Conservation (phyloP, 1,140 invertebrate genomes). For the Bombus difficillimus region DNA sequence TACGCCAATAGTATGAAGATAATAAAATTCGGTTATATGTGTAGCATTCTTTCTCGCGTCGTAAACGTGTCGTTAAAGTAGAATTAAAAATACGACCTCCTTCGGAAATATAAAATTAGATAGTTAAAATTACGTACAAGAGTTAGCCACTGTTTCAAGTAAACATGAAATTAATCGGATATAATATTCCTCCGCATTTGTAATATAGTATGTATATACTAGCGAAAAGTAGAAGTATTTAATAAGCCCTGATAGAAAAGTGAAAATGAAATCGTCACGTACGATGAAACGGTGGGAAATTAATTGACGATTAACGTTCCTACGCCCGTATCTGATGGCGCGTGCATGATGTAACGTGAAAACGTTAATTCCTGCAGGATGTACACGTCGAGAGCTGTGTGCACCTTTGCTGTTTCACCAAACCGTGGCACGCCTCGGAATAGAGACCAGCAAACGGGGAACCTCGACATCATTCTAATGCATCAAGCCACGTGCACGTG, state of each 20-base stretch:
- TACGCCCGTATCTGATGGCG: conserved; percentile 44
- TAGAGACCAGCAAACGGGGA: conserved; percentile 27
- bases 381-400: conserved; percentile 40
- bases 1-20: neutral
- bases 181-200: neutral
- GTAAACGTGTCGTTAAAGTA: no score
- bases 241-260: neutral
- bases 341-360: conserved; percentile 54
- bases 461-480: conserved; percentile 59
- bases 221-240: neutral
- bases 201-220: neutral
- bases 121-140: neutral
- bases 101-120: no score
- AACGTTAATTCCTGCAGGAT: conserved; percentile 59
- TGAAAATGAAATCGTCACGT: neutral
- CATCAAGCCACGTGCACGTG: conserved; percentile 61
- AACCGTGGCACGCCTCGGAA: conserved; percentile 42
- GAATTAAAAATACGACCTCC: neutral
- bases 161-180: no score
- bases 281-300: conserved; percentile 10
- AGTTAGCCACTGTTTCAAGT: neutral
- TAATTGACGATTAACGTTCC: conserved; percentile 58
- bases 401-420: conserved; percentile 62
- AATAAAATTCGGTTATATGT: neutral
- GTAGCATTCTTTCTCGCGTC: no score